These are phyloP conservation scores for Escarpia spicata DNA, from an alignment of 2,888 invertebrate genomes.

Conservation along the genomic window DNA sequence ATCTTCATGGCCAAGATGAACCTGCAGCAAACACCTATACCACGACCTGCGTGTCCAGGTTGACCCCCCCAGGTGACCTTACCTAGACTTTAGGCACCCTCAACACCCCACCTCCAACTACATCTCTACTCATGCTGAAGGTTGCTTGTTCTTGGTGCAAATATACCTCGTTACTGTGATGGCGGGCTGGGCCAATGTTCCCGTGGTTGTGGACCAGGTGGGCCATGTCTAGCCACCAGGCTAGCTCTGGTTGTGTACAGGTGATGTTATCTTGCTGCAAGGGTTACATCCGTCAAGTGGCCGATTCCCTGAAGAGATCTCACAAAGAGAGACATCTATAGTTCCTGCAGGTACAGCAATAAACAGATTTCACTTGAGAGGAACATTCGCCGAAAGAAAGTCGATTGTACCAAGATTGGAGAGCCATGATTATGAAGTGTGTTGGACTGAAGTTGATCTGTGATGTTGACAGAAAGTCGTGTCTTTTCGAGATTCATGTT, in stretches of 20 bases:
- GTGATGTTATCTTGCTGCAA: constrained; percentile 6
- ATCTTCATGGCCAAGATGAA: neutral
- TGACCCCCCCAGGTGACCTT: neutral
- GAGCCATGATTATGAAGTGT: neutral
- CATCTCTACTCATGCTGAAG: neutral
- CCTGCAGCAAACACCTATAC: no score
- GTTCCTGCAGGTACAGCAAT: neutral
- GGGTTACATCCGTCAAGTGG: neutral
- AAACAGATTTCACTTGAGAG: neutral
- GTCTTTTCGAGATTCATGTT: neutral
- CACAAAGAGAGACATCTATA: neutral
- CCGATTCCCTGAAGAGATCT: neutral
- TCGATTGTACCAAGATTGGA: neutral
- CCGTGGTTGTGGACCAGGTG: neutral
- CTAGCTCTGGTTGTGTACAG: neutral
- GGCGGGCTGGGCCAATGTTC: neutral
- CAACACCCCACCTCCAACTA: neutral
- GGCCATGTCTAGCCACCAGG: neutral
- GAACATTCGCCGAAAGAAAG: neutral
- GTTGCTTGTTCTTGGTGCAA: neutral
- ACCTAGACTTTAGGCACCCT: neutral
- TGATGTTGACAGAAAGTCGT: neutral
- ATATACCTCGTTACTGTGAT: neutral
- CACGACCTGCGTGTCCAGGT: neutral
- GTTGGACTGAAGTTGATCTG: neutral